Evolutionary conservation across 1,140 invertebrate species (phyloP), one percentile per base, ranked within the genome.

Genomic region (Carposina sasakii): DNA sequence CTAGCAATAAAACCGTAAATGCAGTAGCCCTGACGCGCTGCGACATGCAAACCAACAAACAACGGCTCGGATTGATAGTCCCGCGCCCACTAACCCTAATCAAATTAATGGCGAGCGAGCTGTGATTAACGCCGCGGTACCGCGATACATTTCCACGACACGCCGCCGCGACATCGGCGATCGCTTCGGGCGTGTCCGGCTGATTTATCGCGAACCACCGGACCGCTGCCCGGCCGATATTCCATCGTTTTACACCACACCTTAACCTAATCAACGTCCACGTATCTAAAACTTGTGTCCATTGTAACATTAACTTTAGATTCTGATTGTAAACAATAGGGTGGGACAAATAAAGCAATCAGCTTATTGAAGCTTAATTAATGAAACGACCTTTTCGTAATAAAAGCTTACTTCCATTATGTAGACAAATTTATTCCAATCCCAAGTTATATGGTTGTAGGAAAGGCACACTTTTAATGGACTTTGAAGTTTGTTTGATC

Each of bases 31-130:
- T 79, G 46, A 21, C 15, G n/a, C n/a, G n/a, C n/a, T n/a, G n/a
- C 55, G 61, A 67, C 76, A 82, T 81, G 78, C n/a, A n/a, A n/a
- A n/a, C n/a, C n/a, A n/a, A n/a, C n/a, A n/a, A n/a, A 67, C 78
- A 77, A 82, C 79, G 73, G 57, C 70, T 42, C 55, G 73, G 75
- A 81, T 79, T 82, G 75, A 82, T 82, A 74, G 75, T 33, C 73
- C 76, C 71, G 60, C 76, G 76, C 78, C 78, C 76, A 82, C 67
- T 82, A 82, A 82, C 78, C 78, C 78, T 82, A 82, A 82, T 82
- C 76, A 82, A 81, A 82, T 76, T 72, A 77, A 81, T 81, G 71
- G 75, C 71, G 63, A 68, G 69, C 67, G 64, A 73, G 67, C 75
- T 65, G 71, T 83, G 78, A 83, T 83, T 83, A 83, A 83, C 76